These are phyloP conservation scores for Crocodylus rhombifer DNA, from an alignment of 2,797 vertebrate species.

Conservation along the genomic window DNA sequence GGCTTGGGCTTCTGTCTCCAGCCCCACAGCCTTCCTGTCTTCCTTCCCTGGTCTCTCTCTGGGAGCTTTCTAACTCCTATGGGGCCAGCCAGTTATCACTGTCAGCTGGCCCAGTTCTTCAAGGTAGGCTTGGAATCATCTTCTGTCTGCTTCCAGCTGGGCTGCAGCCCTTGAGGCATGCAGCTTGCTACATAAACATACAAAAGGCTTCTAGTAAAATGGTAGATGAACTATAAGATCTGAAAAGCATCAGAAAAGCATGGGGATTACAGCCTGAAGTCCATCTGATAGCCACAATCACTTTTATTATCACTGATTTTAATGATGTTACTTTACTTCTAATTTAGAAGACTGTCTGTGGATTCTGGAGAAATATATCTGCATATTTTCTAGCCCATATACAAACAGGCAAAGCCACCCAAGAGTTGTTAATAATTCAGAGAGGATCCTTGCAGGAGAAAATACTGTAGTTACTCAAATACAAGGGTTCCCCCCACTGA, in stretches of 20 bases:
- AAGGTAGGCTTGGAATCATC: too few species aligned
- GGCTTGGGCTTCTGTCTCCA: too few species aligned
- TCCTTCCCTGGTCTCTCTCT: too few species aligned
- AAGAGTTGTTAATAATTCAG: background rate
- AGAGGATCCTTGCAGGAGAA: background rate
- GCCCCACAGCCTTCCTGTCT: too few species aligned
- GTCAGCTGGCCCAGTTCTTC: too few species aligned
- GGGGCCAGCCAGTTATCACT: too few species aligned
- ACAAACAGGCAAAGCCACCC: background rate
- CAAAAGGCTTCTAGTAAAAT: background rate
- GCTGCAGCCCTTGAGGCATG: too few species aligned
- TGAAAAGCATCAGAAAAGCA: background rate
- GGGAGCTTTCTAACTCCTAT: too few species aligned
- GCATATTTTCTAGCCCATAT: background rate
- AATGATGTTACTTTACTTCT: background rate
- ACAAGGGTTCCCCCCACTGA: too few species aligned
- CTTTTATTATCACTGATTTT: background rate
- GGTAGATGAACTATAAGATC: background rate
- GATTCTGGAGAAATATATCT: background rate
- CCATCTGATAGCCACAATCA: too few species aligned
- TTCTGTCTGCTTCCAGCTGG: too few species aligned
- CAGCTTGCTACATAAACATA: background rate
- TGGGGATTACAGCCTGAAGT: background rate
- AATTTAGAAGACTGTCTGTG: background rate
- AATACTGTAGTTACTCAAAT: background rate